phyloP scores from a whole-genome alignment of 1,140 invertebrate species.

The Eubasilissa regina region DNA sequence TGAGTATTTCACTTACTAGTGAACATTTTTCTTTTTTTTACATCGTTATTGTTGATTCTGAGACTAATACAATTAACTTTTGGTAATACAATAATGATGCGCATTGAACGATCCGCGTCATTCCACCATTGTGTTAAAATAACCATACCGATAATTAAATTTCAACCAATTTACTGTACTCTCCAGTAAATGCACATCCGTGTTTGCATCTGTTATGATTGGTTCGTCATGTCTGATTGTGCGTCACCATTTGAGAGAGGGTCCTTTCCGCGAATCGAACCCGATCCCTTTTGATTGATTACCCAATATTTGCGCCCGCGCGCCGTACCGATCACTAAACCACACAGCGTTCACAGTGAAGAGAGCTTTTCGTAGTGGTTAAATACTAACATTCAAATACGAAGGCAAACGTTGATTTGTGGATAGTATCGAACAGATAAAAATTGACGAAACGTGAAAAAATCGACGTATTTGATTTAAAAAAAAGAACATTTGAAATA shows the following conservation, averaged over 20 bases:
- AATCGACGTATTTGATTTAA: too few species aligned
- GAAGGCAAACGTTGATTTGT: too few species aligned
- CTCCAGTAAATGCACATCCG: conserved; percentile 10
- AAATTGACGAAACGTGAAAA: too few species aligned
- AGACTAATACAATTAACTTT: background rate
- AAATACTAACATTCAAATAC: too few species aligned
- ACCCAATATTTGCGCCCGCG: background rate
- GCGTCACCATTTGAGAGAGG: background rate
- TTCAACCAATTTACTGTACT: background rate
- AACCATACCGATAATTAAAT: background rate
- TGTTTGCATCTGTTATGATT: conserved; percentile 15
- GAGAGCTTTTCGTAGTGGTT: too few species aligned
- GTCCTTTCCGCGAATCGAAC: background rate
- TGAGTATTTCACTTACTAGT: too few species aligned
- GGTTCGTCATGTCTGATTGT: background rate
- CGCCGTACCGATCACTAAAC: background rate
- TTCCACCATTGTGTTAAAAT: too few species aligned
- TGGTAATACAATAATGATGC: background rate
- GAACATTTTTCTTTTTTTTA: too few species aligned
- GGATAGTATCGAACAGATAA: too few species aligned
- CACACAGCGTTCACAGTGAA: background rate
- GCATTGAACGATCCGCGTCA: too few species aligned
- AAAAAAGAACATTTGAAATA: too few species aligned
- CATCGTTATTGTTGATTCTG: too few species aligned
- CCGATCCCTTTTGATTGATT: conserved; percentile 8